Evolutionary conservation across 2,888 invertebrate species (phyloP).

Genomic region (Formica aserva): DNA sequence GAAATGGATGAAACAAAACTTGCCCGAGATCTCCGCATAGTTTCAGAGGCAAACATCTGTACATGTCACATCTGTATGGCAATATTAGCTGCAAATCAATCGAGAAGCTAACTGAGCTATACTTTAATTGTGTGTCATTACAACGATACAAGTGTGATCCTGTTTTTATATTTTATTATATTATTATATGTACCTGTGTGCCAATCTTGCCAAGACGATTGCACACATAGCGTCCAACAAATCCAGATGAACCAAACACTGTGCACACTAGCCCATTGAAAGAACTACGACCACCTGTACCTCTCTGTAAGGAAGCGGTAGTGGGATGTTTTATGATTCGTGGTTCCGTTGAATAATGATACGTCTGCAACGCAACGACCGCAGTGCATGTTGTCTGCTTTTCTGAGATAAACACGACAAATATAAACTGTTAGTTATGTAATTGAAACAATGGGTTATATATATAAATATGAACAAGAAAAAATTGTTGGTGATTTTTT

Average conservation of each 20-base stretch:
- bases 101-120: conserved; percentile 32
- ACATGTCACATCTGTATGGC: conserved; percentile 96
- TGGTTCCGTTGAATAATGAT: conserved; percentile 76
- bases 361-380: conserved; percentile 71
- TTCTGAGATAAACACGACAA: conserved; percentile 64
- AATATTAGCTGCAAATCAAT: conserved; percentile 92
- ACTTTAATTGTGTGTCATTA: too few relatives aligned
- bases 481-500: neutral
- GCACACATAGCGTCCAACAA: conserved; percentile 94
- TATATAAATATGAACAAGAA: neutral
- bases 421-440: conserved; percentile 50
- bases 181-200: conserved; percentile 87
- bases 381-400: conserved; percentile 70
- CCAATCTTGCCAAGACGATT: conserved; percentile 96
- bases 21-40: conserved; percentile 98
- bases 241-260: conserved; percentile 97
- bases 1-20: conserved; percentile 94
- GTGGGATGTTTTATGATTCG: conserved; percentile 79
- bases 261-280: conserved; percentile 99
- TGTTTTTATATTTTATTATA: neutral
- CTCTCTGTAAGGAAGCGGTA: conserved; percentile 90
- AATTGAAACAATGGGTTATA: conserved; percentile 38
- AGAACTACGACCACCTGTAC: conserved; percentile 97
- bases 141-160: neutral
- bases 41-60: conserved; percentile 92